Percentiles rank a stretch among this genome's conserved stretches.
Evolutionary conservation across 2,888 invertebrate species (phyloP).

Genomic region (Eristalinus aeneus): DNA sequence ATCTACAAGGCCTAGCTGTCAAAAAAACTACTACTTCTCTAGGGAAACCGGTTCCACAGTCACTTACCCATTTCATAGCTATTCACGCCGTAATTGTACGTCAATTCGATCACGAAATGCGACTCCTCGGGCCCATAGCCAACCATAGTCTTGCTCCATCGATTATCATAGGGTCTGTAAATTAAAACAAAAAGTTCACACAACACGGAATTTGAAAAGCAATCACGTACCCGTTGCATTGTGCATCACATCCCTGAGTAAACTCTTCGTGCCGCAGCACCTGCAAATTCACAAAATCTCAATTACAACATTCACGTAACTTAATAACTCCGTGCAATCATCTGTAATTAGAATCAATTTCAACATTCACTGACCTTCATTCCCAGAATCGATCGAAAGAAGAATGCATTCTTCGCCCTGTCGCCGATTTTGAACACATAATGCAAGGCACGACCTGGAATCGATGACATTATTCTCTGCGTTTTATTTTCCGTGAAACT

Average conservation of each 20-base stretch:
- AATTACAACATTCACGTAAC: conserved; percentile 4
- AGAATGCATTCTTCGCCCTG: conserved; percentile 90
- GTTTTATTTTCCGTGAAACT: neutral
- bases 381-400: conserved; percentile 94
- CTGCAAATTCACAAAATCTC: conserved; percentile 80
- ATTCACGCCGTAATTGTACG: conserved; percentile 97
- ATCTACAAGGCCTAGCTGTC: neutral
- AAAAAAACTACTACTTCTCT: neutral
- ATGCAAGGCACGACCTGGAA: conserved; percentile 92
- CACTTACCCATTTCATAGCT: conserved; percentile 88
- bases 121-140: conserved; percentile 97
- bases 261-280: conserved; percentile 98
- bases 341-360: conserved; percentile 27
- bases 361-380: conserved; percentile 89
- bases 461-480: conserved; percentile 72
- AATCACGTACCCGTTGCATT: conserved; percentile 94
- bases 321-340: conserved; percentile 14
- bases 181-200: neutral
- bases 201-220: conserved; percentile 1
- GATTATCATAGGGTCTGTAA: conserved; percentile 96
- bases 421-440: conserved; percentile 98
- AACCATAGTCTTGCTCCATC: conserved; percentile 99
- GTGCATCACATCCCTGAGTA: conserved; percentile 96
- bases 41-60: neutral
- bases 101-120: conserved; percentile 97